A percentile compares a stretch with the other conserved stretches of the same genome.
Evolutionary conservation across 2,797 vertebrate genomes (phyloP).

Genomic region (Margarornis squamiger): DNA sequence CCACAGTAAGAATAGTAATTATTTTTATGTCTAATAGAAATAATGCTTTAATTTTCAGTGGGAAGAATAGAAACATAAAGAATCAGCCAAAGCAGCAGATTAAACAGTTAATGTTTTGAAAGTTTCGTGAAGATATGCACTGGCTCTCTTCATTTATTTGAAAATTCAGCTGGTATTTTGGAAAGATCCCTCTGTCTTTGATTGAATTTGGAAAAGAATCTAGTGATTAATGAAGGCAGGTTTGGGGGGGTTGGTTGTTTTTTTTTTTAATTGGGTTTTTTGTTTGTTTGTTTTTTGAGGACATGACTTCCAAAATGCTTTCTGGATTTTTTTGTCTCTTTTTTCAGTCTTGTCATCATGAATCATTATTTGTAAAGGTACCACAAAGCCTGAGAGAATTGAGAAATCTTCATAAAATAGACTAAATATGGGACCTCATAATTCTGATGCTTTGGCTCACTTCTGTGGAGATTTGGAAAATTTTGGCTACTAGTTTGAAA

Average conservation of each 20-base stretch:
- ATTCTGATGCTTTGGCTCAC: constrained; percentile 24
- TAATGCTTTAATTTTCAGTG: background rate
- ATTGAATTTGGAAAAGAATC: background rate
- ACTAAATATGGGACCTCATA: background rate
- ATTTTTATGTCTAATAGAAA: background rate
- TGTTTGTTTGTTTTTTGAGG: background rate
- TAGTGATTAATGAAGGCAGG: background rate
- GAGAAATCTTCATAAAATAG: background rate
- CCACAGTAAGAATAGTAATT: background rate
- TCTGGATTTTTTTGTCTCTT: background rate
- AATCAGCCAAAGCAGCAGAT: constrained; percentile 17
- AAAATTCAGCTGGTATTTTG: background rate
- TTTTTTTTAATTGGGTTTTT: background rate
- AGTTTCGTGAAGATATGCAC: background rate
- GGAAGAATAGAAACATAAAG: background rate
- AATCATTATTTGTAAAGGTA: background rate
- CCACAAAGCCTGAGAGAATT: background rate
- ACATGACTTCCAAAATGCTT: background rate
- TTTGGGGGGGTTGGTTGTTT: background rate
- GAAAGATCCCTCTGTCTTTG: background rate
- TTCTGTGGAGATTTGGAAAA: background rate
- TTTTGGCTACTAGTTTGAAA: background rate
- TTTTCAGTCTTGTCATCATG: background rate
- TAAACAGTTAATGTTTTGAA: background rate
- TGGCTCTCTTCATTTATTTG: background rate